Evolutionary conservation across 53 echinoderm and acorn worm genomes (phyloP), one percentile per base, ranked within the genome.

Genomic region (Stichopus horrens): DNA sequence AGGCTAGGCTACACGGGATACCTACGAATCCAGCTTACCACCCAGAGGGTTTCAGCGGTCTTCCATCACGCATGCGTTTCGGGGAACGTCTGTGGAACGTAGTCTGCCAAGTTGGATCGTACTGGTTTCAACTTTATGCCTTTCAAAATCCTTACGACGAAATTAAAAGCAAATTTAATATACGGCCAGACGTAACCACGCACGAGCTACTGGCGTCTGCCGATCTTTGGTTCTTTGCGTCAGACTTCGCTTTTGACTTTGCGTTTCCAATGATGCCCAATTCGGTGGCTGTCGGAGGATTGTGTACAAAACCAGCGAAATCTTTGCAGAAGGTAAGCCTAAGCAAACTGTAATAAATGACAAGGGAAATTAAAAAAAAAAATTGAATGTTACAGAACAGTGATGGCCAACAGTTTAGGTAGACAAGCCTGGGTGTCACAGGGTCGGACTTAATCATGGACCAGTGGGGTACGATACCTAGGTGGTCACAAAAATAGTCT

Each of bases 21-120:
- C 63, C 65, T 37, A 23, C 52, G 14, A 85, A 85, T 18, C 85
- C 85, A 5, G 21, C 85, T 5, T 19, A 57, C 19, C n/a, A 19
- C 21, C 59, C 23, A 18, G 59, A 85, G 16, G 59, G 7, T 8
- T 57, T 57, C 52, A 59, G 52, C 5, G 65, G 52, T 67, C 23
- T 85, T 21, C 53, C 85, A 7, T 19, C 22, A 59, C 57, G 67
- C 21, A 85, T 85, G 85, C 20, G 11, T 16, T 85, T 85, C 65
- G 2, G n/a, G n/a, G 58, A 85, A 63, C 57, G 85, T 8, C 20
- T 85, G 21, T 16, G 16, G 23, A 85, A 63, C 13, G 14, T 13
- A 7, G 14, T 71, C 7, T 71, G 71, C 71, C 71, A 71, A 7
- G 18, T 71, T 71, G 71, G 71, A 71, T 71, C 71, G 18, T 71